Evolutionary conservation across 2,888 invertebrate genomes (phyloP), one percentile per base, ranked within the genome.

Genomic region (Orthosia gracilis): DNA sequence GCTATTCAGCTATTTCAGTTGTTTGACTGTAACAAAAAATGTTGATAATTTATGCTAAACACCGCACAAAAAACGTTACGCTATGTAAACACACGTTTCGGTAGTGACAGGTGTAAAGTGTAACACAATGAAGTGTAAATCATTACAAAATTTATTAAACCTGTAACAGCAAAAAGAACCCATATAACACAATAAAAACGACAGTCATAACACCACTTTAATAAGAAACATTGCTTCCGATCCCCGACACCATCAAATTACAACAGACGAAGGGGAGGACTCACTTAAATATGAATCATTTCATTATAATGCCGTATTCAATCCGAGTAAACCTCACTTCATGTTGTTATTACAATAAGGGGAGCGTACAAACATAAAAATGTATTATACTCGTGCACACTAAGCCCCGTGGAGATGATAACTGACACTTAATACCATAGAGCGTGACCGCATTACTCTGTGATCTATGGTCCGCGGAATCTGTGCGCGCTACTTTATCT

Each of bases 211-310:
- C 94, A 94, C 92, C 94, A 93, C 93, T 94, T 94, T 96, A 96
- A 96, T 95, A 96, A 96, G 96, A 96, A 95, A 96, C 95, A 96
- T 96, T 92, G 94, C 94, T 95, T 95, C 92, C 93, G 92, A 94
- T 91, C 92, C 93, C 94, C 90, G 92, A 94, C 95, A 94, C 95
- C 93, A 94, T 94, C 94, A 94, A 95, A 94, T 94, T 94, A 94
- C 92, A 93, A 91, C 90, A 89, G 90, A 88, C 89, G 91, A 91
- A 91, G 95, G 96, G 96, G 95, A 94, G 93, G 91, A 96, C 96
- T 96, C 95, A 96, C 96, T 96, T 96, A 96, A 96, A 96, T 96
- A 96, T 96, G 96, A 96, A 96, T 96, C 96, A 96, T 96, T 96
- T 96, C 96, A 96, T 96, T 96, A 96, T 96, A 96, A 96, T 96